Evolutionary conservation across 2,888 invertebrate genomes (phyloP), one percentile per base, ranked within the genome.

Genomic region (Drymonia ruficornis): DNA sequence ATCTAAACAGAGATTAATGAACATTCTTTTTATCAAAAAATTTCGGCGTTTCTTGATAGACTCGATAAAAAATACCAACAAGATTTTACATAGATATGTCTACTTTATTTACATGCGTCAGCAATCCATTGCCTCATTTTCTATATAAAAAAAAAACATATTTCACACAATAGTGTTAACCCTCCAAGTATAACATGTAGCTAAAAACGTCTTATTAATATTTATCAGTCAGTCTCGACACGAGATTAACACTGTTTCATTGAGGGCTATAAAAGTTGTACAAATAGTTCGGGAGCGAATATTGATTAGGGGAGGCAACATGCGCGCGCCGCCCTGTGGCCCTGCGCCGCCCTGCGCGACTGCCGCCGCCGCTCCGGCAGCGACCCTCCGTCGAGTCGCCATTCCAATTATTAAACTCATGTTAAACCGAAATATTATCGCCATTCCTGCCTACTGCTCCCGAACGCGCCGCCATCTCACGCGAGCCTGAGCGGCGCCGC

Each of bases 261-360:
- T 83, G 76, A 83, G 74, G 63, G 70, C 70, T 72, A 81, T 83
- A 77, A 80, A 84, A 80, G 76, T 86, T 83, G 80, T 82, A 86
- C 74, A 77, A 78, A 77, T 70, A 74, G 77, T 80, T 83, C 73
- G 80, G 80, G 77, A 76, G 79, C 80, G 83, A 86, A 85, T 91
- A 91, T 91, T 87, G 91, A 91, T 91, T 82, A 82, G 77, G 86
- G 89, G 86, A 80, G 55, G 45, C 45, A 18, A 1, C 0, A 5
- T 23, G 45, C 43, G 43, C 43, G 43, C 43, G 43, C 43, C 67
- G 74, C 74, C 65, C 66, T 60, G 62, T 51, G 57, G 65, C 72
- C 65, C 59, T 55, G 67, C 82, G 78, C 80, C 84, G 80, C 81
- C 60, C 23, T 23, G 78, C 68, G 67, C 72, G 70, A 75, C 78